phyloP scores from a whole-genome alignment of 2,888 invertebrate species.

The Leuctra nigra region DNA sequence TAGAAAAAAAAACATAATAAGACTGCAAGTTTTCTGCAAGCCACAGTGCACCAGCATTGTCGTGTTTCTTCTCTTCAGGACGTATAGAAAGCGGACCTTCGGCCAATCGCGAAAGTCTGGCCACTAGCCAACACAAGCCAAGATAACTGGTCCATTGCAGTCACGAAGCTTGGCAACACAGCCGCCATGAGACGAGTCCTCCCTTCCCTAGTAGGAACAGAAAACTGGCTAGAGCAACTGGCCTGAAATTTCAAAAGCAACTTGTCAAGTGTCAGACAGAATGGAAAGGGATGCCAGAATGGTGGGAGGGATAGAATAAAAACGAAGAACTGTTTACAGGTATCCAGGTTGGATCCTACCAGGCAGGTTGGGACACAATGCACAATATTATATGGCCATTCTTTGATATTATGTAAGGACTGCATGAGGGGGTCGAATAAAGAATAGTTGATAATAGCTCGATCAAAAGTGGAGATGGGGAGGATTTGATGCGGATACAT shows the following conservation, averaged over 20 bases:
- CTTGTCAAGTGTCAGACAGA: constrained; percentile 42
- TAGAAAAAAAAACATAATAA: too few relatives aligned
- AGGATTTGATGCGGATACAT: too few relatives aligned
- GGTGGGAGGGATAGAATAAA: constrained; percentile 32
- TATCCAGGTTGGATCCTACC: neutral
- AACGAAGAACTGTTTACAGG: constrained; percentile 31
- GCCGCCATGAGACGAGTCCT: neutral
- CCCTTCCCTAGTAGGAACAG: neutral
- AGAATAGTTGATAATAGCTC: neutral
- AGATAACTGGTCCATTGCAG: constrained; percentile 7
- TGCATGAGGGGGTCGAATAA: too few relatives aligned
- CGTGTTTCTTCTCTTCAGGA: too few relatives aligned
- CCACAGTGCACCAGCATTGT: too few relatives aligned
- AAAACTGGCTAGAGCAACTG: constrained; percentile 24
- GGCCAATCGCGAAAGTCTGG: constrained; percentile 13
- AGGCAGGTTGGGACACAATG: constrained; percentile 6
- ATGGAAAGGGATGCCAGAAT: constrained; percentile 29
- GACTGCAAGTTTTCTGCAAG: too few relatives aligned
- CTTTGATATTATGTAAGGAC: too few relatives aligned
- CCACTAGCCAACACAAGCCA: neutral
- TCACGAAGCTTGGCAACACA: neutral
- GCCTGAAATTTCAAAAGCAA: constrained; percentile 43
- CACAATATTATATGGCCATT: too few relatives aligned
- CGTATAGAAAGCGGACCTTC: constrained; percentile 3
- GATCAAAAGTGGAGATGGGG: neutral